Conservation (phyloP, 2,888 invertebrate genomes). For the Oscheius myriophilus region DNA sequence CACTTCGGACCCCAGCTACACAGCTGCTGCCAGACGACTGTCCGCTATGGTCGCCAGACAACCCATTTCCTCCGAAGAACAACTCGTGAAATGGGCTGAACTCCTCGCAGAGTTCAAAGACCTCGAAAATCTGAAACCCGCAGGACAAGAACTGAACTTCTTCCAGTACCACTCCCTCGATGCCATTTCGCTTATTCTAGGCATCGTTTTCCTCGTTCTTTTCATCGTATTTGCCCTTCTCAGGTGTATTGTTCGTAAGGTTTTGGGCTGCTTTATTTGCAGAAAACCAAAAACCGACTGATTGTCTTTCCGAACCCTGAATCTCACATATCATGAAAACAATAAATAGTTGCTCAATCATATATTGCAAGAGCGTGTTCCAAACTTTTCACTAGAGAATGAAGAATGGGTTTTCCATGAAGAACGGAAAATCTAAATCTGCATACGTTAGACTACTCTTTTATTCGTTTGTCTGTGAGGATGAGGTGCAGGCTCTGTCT, state of each 20-base stretch:
- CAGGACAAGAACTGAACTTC: slow-evolving; percentile 50
- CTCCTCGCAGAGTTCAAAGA: slow-evolving; percentile 57
- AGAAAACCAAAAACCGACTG: not conserved
- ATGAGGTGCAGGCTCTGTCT: slow-evolving; percentile 86
- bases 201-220: slow-evolving; percentile 32
- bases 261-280: slow-evolving; percentile 6
- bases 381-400: no score
- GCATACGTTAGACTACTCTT: no score
- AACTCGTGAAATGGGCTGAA: slow-evolving; percentile 56
- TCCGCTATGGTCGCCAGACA: slow-evolving; percentile 50
- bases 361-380: no score
- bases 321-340: no score
- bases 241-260: not conserved
- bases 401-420: no score
- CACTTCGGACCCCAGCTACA: slow-evolving; percentile 17
- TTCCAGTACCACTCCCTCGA: slow-evolving; percentile 57
- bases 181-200: slow-evolving; percentile 42
- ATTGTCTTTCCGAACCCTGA: not conserved
- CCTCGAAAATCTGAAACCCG: slow-evolving; percentile 49
- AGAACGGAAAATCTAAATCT: no score
- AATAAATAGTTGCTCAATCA: no score
- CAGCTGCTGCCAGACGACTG: slow-evolving; percentile 7
- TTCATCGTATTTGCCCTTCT: slow-evolving; percentile 29
- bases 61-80: slow-evolving; percentile 51
- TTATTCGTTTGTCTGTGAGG: slow-evolving; percentile 65